These are phyloP conservation scores for Cyprinella venusta DNA, from an alignment of 2,797 vertebrate genomes.

Conservation along the genomic window DNA sequence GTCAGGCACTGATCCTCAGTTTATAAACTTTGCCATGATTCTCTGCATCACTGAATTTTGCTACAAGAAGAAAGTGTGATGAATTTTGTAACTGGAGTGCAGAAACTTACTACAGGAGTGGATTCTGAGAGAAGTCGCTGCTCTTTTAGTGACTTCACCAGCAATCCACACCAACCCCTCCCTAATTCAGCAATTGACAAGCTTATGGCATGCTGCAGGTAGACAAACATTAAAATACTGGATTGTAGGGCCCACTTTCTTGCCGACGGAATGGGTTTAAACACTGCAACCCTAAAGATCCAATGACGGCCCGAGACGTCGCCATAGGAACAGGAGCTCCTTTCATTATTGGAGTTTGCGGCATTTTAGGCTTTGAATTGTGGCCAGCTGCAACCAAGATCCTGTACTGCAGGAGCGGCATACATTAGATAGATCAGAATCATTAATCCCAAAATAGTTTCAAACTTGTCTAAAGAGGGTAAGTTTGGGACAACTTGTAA, in stretches of 20 bases:
- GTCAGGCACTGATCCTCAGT: constrained; percentile 82
- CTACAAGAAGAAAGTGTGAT: not conserved
- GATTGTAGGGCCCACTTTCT: constrained; percentile 18
- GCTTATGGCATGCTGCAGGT: constrained; percentile 6
- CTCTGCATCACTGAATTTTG: not conserved
- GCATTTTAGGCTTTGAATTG: constrained; percentile 71
- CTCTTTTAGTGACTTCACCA: constrained; percentile 72
- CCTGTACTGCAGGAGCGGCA: constrained; percentile 66
- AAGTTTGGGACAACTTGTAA: constrained; percentile 58
- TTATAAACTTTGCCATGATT: constrained; percentile 48
- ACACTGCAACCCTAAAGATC: constrained; percentile 23
- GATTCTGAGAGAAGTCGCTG: constrained; percentile 72
- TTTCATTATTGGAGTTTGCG: constrained; percentile 71
- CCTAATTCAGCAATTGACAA: constrained; percentile 30
- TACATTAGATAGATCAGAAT: constrained; percentile 64
- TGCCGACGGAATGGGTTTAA: not conserved
- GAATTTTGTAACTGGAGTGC: constrained; percentile 55
- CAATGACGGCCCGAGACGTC: constrained; percentile 59
- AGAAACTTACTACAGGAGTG: constrained; percentile 78
- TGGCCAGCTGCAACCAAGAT: constrained; percentile 72
- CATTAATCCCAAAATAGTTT: constrained; percentile 61
- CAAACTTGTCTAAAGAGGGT: constrained; percentile 51
- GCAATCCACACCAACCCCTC: constrained; percentile 8
- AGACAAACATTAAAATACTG: constrained; percentile 41
- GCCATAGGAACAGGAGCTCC: constrained; percentile 64